phyloP scores from a whole-genome alignment of 2,888 invertebrate genomes.

The Dynastes tityus region DNA sequence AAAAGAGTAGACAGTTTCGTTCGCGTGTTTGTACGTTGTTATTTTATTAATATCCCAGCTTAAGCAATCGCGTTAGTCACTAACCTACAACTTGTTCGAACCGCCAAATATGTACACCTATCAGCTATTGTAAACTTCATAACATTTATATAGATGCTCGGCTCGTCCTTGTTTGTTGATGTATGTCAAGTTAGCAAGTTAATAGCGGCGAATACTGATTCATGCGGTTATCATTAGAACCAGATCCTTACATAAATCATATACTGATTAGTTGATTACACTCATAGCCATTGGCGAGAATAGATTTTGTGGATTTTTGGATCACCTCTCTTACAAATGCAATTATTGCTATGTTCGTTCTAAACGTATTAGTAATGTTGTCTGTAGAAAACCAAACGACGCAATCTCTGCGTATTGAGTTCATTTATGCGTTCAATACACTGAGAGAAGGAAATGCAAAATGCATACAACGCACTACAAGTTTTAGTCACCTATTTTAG shows the following conservation, averaged over 20 bases:
- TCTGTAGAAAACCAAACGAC: too few relatives aligned
- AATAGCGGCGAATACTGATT: slow-evolving; percentile 7
- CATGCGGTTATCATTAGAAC: slow-evolving; percentile 11
- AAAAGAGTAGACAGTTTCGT: too few relatives aligned
- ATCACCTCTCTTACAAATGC: too few relatives aligned
- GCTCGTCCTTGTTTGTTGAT: slow-evolving; percentile 17
- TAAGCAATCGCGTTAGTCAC: too few relatives aligned
- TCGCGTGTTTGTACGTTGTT: too few relatives aligned
- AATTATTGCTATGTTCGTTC: too few relatives aligned
- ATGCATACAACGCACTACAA: neutral
- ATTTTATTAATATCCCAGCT: too few relatives aligned
- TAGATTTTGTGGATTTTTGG: neutral
- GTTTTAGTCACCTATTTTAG: too few relatives aligned
- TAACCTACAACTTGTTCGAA: neutral
- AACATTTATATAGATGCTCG: slow-evolving; percentile 14
- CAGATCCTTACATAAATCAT: slow-evolving; percentile 18
- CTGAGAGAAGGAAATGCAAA: too few relatives aligned
- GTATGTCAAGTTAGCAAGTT: slow-evolving; percentile 17
- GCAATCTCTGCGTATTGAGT: too few relatives aligned
- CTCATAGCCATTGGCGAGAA: neutral
- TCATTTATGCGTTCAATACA: too few relatives aligned
- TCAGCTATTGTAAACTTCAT: slow-evolving; percentile 33
- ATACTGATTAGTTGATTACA: neutral
- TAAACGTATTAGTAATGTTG: too few relatives aligned
- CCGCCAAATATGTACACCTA: slow-evolving; percentile 42